Percentiles rank a stretch among this genome's conserved stretches.
Evolutionary conservation across 1,140 invertebrate species (phyloP).

Genomic region (Carcinoscorpius rotundicauda): DNA sequence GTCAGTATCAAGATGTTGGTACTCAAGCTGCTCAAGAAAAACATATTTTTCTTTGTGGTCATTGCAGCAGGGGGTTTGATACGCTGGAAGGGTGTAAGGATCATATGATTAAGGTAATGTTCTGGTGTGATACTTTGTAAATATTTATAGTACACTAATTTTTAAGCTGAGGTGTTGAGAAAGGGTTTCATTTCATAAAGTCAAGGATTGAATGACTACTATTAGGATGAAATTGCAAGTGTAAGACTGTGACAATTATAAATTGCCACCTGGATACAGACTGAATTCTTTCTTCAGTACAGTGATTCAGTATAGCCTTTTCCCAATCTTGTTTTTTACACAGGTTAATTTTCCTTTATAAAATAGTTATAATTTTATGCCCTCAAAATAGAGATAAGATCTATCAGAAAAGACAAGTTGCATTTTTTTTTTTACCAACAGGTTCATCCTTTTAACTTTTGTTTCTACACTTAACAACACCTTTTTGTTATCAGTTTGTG

Average conservation of each 20-base stretch:
- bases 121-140: not conserved
- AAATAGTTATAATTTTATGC: too few relatives aligned
- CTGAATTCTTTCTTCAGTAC: slow-evolving; percentile 8
- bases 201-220: slow-evolving; percentile 27
- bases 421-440: too few relatives aligned
- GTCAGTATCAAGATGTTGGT: not conserved
- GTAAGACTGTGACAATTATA: slow-evolving; percentile 20
- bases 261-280: slow-evolving; percentile 10
- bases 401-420: too few relatives aligned
- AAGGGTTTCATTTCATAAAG: slow-evolving; percentile 6
- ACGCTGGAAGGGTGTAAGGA: slow-evolving; percentile 31
- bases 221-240: slow-evolving; percentile 23
- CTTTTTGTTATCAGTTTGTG: too few relatives aligned
- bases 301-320: too few relatives aligned
- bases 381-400: too few relatives aligned
- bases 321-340: too few relatives aligned
- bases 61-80: slow-evolving; percentile 30
- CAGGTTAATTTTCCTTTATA: too few relatives aligned
- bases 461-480: too few relatives aligned
- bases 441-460: too few relatives aligned
- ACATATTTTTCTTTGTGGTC: slow-evolving; percentile 30
- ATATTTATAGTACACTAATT: not conserved
- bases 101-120: slow-evolving; percentile 29
- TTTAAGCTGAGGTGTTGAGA: not conserved
- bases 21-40: slow-evolving; percentile 10